These are phyloP conservation scores for Takifugu ocellatus DNA, from an alignment of 2,797 vertebrate species.

Conservation along the genomic window DNA sequence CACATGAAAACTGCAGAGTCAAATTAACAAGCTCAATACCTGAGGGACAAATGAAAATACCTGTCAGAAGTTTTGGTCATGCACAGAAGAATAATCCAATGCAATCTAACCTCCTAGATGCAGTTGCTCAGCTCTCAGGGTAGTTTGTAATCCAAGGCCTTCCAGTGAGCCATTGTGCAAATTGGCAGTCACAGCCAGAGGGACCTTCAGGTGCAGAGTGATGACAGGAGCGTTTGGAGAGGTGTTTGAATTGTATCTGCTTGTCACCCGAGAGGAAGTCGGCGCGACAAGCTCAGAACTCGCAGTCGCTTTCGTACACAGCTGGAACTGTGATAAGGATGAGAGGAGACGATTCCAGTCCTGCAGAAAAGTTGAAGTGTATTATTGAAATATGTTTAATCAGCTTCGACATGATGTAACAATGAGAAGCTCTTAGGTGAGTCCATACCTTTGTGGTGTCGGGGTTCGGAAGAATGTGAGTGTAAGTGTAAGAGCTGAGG, in stretches of 20 bases:
- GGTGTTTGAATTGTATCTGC: constrained; percentile 17
- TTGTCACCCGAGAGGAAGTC: constrained; percentile 12
- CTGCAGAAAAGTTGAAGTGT: constrained; percentile 39
- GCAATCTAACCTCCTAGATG: constrained; percentile 65
- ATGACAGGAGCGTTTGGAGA: constrained; percentile 23
- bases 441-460: constrained; percentile 65
- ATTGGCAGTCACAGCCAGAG: constrained; percentile 45
- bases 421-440: background rate
- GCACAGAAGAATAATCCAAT: background rate
- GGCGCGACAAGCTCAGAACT: constrained; percentile 33
- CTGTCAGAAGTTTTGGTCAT: constrained; percentile 1
- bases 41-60: constrained; percentile 23
- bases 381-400: background rate
- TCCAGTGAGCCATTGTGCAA: constrained; percentile 22
- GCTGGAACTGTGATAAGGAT: constrained; percentile 63
- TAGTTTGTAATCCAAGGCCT: constrained; percentile 46
- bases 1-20: constrained; percentile 50
- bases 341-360: constrained; percentile 77
- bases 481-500: constrained; percentile 65
- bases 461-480: constrained; percentile 70
- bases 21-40: constrained; percentile 50
- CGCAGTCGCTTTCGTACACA: constrained; percentile 61
- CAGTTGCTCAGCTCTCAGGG: constrained; percentile 64
- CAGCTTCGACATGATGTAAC: background rate
- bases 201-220: constrained; percentile 60